Evolutionary conservation across 2,888 invertebrate species (phyloP).

Genomic region (Pyrochroa serraticornis): DNA sequence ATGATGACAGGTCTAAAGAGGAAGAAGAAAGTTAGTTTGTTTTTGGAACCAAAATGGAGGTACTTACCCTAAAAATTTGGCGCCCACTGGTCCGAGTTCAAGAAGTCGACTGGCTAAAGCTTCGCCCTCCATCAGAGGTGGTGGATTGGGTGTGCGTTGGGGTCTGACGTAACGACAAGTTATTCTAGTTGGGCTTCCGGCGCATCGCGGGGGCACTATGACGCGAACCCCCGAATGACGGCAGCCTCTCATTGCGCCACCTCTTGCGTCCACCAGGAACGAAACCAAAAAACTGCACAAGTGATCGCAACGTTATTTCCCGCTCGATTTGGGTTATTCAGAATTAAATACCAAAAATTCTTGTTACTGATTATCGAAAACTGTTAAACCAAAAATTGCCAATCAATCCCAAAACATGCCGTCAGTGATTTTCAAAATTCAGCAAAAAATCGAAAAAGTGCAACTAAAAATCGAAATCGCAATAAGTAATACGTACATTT

Average conservation of each 20-base stretch:
- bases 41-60: neutral
- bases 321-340: no score
- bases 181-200: slow-evolving; percentile 93
- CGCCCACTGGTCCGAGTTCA: slow-evolving; percentile 94
- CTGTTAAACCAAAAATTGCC: neutral
- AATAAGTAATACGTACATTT: no score
- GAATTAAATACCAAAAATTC: neutral
- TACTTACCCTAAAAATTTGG: slow-evolving; percentile 91
- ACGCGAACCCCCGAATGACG: slow-evolving; percentile 96
- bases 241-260: slow-evolving; percentile 98
- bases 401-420: slow-evolving; percentile 16
- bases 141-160: slow-evolving; percentile 78
- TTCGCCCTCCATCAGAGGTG: slow-evolving; percentile 98
- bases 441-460: slow-evolving; percentile 5
- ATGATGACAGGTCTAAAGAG: slow-evolving; percentile 85
- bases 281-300: slow-evolving; percentile 89
- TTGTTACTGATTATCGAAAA: slow-evolving; percentile 2
- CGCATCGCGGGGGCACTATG: slow-evolving; percentile 95
- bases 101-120: slow-evolving; percentile 93
- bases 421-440: neutral
- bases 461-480: neutral
- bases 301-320: neutral
- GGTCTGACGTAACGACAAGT: slow-evolving; percentile 91
- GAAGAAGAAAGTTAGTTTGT: neutral
- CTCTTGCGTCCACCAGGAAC: slow-evolving; percentile 98